Percentiles rank a stretch among this genome's conserved stretches.
Evolutionary conservation across 2,797 vertebrate genomes (phyloP).

Genomic region (Gila robusta): DNA sequence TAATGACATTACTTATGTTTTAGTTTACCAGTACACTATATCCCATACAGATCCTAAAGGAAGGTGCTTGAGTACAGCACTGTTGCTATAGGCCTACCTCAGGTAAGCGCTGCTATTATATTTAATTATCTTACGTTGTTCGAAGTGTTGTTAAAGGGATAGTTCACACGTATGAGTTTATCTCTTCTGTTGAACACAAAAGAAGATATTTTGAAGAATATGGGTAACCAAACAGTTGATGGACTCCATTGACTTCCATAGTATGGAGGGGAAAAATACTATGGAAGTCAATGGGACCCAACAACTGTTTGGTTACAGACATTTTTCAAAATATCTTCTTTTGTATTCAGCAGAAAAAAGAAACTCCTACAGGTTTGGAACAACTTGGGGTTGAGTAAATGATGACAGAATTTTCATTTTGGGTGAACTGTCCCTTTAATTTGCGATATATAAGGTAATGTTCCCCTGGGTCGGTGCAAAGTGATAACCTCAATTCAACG

Average conservation of each 20-base stretch:
- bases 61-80: not conserved
- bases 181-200: not conserved
- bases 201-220: not conserved
- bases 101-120: not conserved
- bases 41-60: not conserved
- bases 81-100: not conserved
- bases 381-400: too few relatives aligned
- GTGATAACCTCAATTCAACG: not conserved
- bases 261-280: too few relatives aligned
- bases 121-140: too few relatives aligned
- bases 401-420: not conserved
- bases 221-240: not conserved
- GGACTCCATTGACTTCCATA: too few relatives aligned
- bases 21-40: not conserved
- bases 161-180: not conserved
- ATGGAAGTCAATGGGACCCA: too few relatives aligned
- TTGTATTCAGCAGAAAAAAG: not conserved
- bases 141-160: not conserved
- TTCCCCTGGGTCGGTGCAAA: constrained; percentile 17
- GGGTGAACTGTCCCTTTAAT: not conserved
- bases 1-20: not conserved
- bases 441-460: not conserved
- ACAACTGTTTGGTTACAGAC: not conserved
- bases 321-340: not conserved
- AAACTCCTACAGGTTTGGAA: not conserved